Percentiles rank a stretch among this genome's conserved stretches.
Conservation (phyloP, 35 echinoderm and acorn worm genomes). For the Lytechinus variegatus region DNA sequence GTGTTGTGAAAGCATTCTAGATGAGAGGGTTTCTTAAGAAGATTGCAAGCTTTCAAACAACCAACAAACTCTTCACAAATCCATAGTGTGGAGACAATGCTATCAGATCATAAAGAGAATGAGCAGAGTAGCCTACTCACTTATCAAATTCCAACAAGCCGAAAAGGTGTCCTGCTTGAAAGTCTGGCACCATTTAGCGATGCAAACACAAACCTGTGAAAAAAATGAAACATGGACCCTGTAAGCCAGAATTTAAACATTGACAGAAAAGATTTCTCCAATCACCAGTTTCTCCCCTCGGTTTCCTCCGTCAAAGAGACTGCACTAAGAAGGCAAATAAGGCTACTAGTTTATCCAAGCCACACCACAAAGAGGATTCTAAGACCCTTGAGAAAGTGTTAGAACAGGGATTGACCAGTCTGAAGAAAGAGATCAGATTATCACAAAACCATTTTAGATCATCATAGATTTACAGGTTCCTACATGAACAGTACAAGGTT, state of each 20-base stretch:
- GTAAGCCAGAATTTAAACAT: constrained; percentile 34
- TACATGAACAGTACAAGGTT: not conserved
- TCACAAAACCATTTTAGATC: not conserved
- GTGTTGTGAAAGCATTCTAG: not conserved
- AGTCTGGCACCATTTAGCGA: not conserved
- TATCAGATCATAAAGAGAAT: not conserved
- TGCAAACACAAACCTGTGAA: not conserved
- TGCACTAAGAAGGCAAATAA: not conserved
- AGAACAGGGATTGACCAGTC: not conserved
- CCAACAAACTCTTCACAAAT: too few species aligned
- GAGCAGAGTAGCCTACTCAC: not conserved
- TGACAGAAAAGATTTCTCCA: constrained; percentile 26
- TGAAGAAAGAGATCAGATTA: not conserved
- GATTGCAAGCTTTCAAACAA: not conserved
- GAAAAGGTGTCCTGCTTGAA: not conserved
- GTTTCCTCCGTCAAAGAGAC: not conserved
- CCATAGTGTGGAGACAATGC: too few species aligned
- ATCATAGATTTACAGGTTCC: not conserved
- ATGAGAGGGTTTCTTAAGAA: not conserved
- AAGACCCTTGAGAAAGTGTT: not conserved
- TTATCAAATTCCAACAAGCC: not conserved
- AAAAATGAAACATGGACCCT: not conserved
- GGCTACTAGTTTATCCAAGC: not conserved
- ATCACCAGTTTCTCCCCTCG: not conserved
- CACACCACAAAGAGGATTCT: not conserved